These are phyloP conservation scores for Pipra filicauda DNA, from an alignment of 2,113 vertebrate species.

Conservation along the genomic window DNA sequence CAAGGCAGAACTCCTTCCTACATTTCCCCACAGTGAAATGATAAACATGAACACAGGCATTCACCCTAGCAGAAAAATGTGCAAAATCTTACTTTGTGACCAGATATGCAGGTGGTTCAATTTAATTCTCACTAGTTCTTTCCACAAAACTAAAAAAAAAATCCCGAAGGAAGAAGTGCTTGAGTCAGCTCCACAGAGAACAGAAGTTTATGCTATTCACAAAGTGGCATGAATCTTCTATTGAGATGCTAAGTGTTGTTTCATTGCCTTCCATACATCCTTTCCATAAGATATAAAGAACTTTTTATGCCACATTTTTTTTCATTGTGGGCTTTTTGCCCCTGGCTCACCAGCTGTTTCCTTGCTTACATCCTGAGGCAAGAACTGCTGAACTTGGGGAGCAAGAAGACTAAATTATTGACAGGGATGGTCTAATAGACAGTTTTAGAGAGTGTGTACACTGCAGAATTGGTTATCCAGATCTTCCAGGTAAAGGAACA, in stretches of 20 bases:
- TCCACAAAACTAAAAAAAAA: not conserved
- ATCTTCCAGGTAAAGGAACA: not conserved
- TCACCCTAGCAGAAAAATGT: not conserved
- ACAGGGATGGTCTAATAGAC: not conserved
- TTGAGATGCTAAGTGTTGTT: slow-evolving; percentile 56
- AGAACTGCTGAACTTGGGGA: slow-evolving; percentile 26
- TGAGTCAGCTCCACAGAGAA: slow-evolving; percentile 46
- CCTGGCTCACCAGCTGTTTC: slow-evolving; percentile 42
- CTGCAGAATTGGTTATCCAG: not conserved
- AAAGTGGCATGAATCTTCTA: slow-evolving; percentile 27
- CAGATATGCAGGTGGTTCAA: not conserved
- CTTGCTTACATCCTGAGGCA: slow-evolving; percentile 6
- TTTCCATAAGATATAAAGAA: slow-evolving; percentile 12
- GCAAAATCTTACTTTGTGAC: not conserved
- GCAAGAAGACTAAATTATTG: not conserved
- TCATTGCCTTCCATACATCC: slow-evolving; percentile 15
- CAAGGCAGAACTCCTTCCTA: not conserved
- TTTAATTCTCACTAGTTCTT: slow-evolving; percentile 17
- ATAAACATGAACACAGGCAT: not conserved
- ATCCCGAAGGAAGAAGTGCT: slow-evolving; percentile 25
- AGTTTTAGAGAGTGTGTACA: not conserved
- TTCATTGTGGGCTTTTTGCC: slow-evolving; percentile 22
- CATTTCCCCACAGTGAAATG: not conserved
- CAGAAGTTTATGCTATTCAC: slow-evolving; percentile 47
- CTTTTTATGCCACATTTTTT: slow-evolving; percentile 13